Evolutionary conservation across 2,113 vertebrate genomes (phyloP).

Genomic region (Speoplatyrhinus poulsoni): DNA sequence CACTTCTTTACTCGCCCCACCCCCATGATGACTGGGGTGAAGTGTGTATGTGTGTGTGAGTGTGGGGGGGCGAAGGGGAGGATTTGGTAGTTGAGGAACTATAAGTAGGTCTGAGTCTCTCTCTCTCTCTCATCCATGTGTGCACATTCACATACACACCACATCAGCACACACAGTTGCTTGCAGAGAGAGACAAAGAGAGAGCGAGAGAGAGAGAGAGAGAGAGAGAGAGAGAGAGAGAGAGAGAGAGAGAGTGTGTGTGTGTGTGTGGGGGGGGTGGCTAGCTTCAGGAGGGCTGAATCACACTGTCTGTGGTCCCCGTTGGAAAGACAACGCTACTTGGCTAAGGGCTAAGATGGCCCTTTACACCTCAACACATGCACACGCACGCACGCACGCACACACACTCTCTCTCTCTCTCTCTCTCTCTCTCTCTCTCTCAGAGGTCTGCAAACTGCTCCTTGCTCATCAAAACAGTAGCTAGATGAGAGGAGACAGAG

Average conservation of each 20-base stretch:
- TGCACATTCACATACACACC: constrained; percentile 1
- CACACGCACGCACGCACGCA: constrained; percentile 30
- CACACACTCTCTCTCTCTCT: constrained; percentile 17
- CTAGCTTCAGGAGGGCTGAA: constrained; percentile 76
- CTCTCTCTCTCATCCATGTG: not conserved
- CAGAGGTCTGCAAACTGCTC: constrained; percentile 52
- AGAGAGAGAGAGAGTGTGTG: constrained; percentile 13
- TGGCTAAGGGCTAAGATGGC: constrained; percentile 75
- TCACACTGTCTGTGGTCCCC: constrained; percentile 75
- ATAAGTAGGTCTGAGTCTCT: not conserved
- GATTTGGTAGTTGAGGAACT: not conserved
- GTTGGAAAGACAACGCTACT: constrained; percentile 64
- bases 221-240: not conserved
- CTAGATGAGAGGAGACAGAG: constrained; percentile 66
- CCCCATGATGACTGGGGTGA: constrained; percentile 42
- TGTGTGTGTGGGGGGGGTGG: constrained; percentile 1
- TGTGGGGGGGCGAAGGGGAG: not conserved
- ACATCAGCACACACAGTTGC: too few species aligned
- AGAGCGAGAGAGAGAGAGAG: constrained; percentile 15
- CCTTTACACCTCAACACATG: constrained; percentile 74
- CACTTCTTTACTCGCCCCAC: constrained; percentile 26
- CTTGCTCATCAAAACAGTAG: constrained; percentile 60
- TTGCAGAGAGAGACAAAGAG: too few species aligned
- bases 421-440: constrained; percentile 25
- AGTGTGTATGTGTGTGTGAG: constrained; percentile 8